Conservation (phyloP, 2,888 invertebrate species). For the Griposia aprilina region DNA sequence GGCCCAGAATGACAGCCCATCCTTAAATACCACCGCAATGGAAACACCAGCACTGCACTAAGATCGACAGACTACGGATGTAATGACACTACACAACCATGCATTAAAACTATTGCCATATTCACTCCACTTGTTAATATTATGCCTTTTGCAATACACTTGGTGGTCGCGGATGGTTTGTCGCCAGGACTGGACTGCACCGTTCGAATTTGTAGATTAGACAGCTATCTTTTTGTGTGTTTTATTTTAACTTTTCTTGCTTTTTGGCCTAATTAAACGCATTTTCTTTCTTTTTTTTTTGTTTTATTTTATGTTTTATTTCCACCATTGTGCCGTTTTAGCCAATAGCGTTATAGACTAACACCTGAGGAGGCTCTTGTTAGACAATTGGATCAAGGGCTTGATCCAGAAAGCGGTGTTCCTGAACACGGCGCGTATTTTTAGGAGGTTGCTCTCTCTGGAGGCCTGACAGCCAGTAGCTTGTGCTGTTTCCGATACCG, state of each 20-base stretch:
- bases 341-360: neutral
- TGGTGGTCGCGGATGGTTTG: constrained; percentile 2
- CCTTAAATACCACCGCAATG: constrained; percentile 12
- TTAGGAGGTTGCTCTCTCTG: neutral
- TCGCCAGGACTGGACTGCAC: neutral
- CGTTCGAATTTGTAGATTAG: constrained; percentile 30
- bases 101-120: constrained; percentile 6
- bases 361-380: neutral
- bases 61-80: constrained; percentile 10
- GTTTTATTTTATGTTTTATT: constrained; percentile 37
- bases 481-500: neutral
- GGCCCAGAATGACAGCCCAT: constrained; percentile 9
- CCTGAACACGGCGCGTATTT: neutral
- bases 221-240: constrained; percentile 9
- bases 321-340: neutral
- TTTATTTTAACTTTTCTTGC: constrained; percentile 6
- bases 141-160: constrained; percentile 7
- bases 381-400: neutral
- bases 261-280: constrained; percentile 22
- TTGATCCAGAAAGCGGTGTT: neutral
- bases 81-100: neutral
- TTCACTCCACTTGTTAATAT: neutral
- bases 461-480: neutral
- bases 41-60: constrained; percentile 2
- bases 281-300: constrained; percentile 5